Evolutionary conservation across 2,888 invertebrate genomes (phyloP), one percentile per base, ranked within the genome.

Genomic region (Linnaemya tessellans): DNA sequence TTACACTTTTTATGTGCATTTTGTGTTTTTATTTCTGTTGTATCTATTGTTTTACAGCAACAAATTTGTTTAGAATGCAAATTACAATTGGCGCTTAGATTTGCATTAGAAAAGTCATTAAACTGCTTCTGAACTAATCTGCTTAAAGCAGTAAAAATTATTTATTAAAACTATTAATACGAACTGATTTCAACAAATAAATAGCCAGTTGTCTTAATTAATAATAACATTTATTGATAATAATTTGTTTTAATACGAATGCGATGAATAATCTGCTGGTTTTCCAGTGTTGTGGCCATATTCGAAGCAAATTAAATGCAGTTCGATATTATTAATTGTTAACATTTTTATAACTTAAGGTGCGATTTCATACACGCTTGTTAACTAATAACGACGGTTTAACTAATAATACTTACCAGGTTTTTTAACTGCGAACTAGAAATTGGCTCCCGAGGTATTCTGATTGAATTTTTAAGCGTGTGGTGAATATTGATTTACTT

Each of bases 51-150:
- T 62, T 79, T 20, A 64, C 41, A 64, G 51, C 0, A 68, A 49
- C 74, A 75, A 75, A 75, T 75, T 83, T 73, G 65, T 65, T 83
- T 60, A 49, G 65, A 41, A 78, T 65, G 58, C 58, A 83, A 81
- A 83, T 78, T 54, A 64, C 35, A 71, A 51, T 41, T 78, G 82
- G 82, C 77, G 77, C 78, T 83, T 43, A 73, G 67, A 83, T 77
- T 77, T 49, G 22, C 65, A 78, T 83, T 83, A 18, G 25, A 64
- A 60, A 58, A 65, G 38, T 56, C 70, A 71, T 71, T 70, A 77
- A 70, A 70, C 38, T 70, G 68, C n/a, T 49, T 46, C 30, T 18
- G 35, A 0, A 54, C 15, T 51, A 30, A 77, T 38, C 38, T 38
- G 9, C 5, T 68, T 46, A 13, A 49, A 49, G 22, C 51, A 51